A percentile compares a stretch with the other conserved stretches of the same genome.
Conservation (phyloP, 2,113 vertebrate species). For the Cebidichthys violaceus region DNA sequence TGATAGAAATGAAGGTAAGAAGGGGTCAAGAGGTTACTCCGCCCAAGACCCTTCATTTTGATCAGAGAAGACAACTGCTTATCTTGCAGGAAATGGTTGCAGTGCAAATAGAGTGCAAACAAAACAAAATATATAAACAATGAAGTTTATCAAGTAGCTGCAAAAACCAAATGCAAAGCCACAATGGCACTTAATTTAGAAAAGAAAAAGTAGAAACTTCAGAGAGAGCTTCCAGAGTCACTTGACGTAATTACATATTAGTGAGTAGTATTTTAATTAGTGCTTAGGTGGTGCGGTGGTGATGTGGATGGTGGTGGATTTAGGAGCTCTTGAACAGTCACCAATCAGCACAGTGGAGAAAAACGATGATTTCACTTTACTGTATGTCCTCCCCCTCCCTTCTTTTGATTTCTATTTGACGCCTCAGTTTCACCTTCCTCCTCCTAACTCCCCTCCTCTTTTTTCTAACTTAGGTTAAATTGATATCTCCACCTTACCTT, state of each 20-base stretch:
- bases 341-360: conserved; percentile 5
- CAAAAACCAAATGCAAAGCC: neutral
- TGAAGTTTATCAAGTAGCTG: neutral
- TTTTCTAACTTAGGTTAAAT: conserved; percentile 28
- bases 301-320: neutral
- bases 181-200: neutral
- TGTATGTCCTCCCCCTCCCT: conserved; percentile 46
- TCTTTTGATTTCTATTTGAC: conserved; percentile 30
- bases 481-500: conserved; percentile 35
- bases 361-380: conserved; percentile 86
- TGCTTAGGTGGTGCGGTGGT: neutral
- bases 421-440: conserved; percentile 55
- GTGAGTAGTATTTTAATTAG: neutral
- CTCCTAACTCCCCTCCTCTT: neutral
- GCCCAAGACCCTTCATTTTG: neutral
- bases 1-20: neutral
- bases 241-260: neutral
- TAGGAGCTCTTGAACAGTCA: neutral
- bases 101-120: too few relatives aligned
- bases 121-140: neutral
- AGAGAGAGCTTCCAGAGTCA: neutral
- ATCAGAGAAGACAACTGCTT: neutral
- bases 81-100: neutral
- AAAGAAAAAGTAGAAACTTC: neutral
- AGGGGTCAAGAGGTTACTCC: neutral